Percentiles rank a stretch among this genome's conserved stretches.
These are phyloP conservation scores for Solenopsis fugax DNA, from an alignment of 1,140 invertebrate species.

Conservation along the genomic window DNA sequence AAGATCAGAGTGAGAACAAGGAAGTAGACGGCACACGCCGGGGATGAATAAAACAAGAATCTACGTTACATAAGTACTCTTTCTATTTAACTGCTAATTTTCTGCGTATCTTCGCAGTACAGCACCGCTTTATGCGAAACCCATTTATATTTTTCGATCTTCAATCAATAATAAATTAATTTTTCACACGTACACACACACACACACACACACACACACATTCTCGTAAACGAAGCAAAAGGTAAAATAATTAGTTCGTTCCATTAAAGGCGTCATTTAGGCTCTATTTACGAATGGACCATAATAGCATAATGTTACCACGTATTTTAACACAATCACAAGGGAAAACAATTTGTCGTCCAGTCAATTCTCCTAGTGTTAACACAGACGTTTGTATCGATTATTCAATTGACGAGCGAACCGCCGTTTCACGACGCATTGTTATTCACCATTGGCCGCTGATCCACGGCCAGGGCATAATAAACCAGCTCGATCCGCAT, in stretches of 20 bases:
- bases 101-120: not conserved
- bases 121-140: not conserved
- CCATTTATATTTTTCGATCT: not conserved
- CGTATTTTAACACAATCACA: not conserved
- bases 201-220: not conserved
- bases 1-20: conserved; percentile 51
- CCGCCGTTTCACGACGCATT: conserved; percentile 49
- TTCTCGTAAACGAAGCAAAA: not conserved
- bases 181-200: not conserved
- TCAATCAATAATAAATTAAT: not conserved
- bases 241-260: not conserved
- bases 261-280: not conserved
- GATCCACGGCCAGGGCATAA: conserved; percentile 42
- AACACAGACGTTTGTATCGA: conserved; percentile 58
- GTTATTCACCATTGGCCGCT: conserved; percentile 52
- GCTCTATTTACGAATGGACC: not conserved
- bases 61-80: conserved; percentile 41
- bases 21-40: conserved; percentile 42
- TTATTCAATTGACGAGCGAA: conserved; percentile 57
- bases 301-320: not conserved
- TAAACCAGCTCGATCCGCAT: conserved; percentile 52
- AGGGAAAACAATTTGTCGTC: conserved; percentile 29
- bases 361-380: conserved; percentile 34
- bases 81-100: conserved; percentile 29
- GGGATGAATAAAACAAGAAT: conserved; percentile 52